Evolutionary conservation across 2,797 vertebrate species (phyloP), one percentile per base, ranked within the genome.

Genomic region (Lagorchestes hirsutus): DNA sequence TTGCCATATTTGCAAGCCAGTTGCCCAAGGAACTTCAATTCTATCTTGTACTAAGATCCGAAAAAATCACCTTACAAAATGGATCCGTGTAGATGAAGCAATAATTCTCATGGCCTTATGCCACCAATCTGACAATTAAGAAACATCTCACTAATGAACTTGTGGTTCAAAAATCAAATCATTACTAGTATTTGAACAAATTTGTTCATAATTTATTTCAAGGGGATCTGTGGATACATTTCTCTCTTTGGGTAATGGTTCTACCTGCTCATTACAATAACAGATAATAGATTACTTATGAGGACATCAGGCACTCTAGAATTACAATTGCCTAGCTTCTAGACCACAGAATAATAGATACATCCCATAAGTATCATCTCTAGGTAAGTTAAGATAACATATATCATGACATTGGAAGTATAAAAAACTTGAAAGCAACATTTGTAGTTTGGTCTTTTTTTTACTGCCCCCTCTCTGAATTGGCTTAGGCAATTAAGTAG

Each of bases 61-160:
- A 95, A 96, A 94, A 58, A 93, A 24, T 24, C 91, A 40, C 57
- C 95, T 67, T 24, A 58, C 40, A 54, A 97, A 95, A 97, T 74
- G 54, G 2, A 46, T n/a, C 11, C 55, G 22, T 52, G 11, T n/a
- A 95, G 9, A 40, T 95, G 91, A 96, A 52, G 52, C 12, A 93
- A 93, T 91, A 50, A 62, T 55, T 92, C 96, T 93, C 87, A 82
- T 34, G 8, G 28, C 91, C 74, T 95, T 55, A 40, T 82, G 40
- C 90, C 92, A 54, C 94, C 95, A 95, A n/a, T 87, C 55, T 92
- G 14, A 90, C 92, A 92, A 93, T 93, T 93, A 96, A 93, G 97
- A 93, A 56, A 0, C 40, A 92, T 46, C 46, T 94, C 16, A 56
- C 8, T 46, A 94, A 92, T 40, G 74, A 91, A 74, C 40, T 59